These are phyloP conservation scores for Dipodomys ordii DNA, from an alignment of 2,113 vertebrate species.

Conservation along the genomic window DNA sequence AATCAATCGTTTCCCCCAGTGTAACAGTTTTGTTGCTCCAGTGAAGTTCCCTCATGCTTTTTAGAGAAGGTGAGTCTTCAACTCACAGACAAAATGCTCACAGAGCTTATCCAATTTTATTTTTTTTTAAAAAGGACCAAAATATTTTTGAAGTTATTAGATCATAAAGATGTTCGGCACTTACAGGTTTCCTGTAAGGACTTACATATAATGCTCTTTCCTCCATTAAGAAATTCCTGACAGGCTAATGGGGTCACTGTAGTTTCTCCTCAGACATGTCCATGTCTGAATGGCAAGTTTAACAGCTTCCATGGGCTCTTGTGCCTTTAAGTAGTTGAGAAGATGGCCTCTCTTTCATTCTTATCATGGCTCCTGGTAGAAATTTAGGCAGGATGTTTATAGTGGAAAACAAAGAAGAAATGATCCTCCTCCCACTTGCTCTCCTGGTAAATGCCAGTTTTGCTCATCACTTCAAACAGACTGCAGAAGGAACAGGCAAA, in stretches of 20 bases:
- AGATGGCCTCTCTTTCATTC: slow-evolving; percentile 5
- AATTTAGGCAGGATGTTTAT: slow-evolving; percentile 14
- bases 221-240: background rate
- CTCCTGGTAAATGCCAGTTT: background rate
- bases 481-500: background rate
- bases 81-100: background rate
- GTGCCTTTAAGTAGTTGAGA: background rate
- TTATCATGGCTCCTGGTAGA: background rate
- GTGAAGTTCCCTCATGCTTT: slow-evolving; percentile 63
- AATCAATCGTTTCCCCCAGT: slow-evolving; percentile 63
- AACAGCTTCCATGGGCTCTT: background rate
- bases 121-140: background rate
- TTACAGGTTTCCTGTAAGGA: background rate
- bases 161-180: slow-evolving; percentile 17
- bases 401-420: background rate
- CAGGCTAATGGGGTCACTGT: background rate
- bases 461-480: background rate
- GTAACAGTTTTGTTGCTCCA: slow-evolving; percentile 67
- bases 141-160: slow-evolving; percentile 35
- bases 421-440: background rate
- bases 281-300: slow-evolving; percentile 33
- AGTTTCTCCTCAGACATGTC: background rate
- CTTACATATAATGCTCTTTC: background rate
- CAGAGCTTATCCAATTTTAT: slow-evolving; percentile 56
- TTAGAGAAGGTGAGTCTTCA: slow-evolving; percentile 48